These are phyloP conservation scores for Ochropleura plecta DNA, from an alignment of 2,888 invertebrate genomes.

Conservation along the genomic window DNA sequence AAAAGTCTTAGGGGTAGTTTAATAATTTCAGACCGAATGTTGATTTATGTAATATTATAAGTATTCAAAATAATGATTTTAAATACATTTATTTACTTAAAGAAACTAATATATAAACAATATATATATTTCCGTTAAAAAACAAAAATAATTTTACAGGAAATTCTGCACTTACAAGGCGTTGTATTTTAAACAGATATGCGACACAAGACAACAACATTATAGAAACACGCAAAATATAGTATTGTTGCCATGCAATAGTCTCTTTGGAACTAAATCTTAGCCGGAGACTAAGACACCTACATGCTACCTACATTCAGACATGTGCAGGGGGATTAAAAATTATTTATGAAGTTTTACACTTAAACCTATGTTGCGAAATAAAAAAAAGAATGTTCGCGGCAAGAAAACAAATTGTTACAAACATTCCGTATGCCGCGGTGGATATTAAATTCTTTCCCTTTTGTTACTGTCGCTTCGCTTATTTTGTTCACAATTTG, in stretches of 20 bases:
- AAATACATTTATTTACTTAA: no score
- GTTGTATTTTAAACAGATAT: background rate
- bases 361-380: slow-evolving; percentile 72
- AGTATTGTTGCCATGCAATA: slow-evolving; percentile 16
- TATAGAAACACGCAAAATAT: slow-evolving; percentile 10
- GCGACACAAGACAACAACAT: background rate
- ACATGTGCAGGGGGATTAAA: slow-evolving; percentile 31
- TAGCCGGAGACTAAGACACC: background rate
- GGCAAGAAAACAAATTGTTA: slow-evolving; percentile 86
- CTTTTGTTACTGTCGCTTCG: slow-evolving; percentile 81
- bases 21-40: no score
- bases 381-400: slow-evolving; percentile 80
- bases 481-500: slow-evolving; percentile 84
- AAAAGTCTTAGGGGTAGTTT: background rate
- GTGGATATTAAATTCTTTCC: slow-evolving; percentile 88
- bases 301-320: slow-evolving; percentile 4
- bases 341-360: slow-evolving; percentile 50
- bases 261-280: slow-evolving; percentile 19
- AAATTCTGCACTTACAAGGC: background rate
- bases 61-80: background rate
- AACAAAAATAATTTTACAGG: no score
- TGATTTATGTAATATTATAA: no score
- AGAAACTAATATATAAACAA: no score
- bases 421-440: slow-evolving; percentile 81
- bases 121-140: no score